A percentile compares a stretch with the other conserved stretches of the same genome.
phyloP scores from a whole-genome alignment of 2,113 vertebrate genomes.

The Hippolais icterina region DNA sequence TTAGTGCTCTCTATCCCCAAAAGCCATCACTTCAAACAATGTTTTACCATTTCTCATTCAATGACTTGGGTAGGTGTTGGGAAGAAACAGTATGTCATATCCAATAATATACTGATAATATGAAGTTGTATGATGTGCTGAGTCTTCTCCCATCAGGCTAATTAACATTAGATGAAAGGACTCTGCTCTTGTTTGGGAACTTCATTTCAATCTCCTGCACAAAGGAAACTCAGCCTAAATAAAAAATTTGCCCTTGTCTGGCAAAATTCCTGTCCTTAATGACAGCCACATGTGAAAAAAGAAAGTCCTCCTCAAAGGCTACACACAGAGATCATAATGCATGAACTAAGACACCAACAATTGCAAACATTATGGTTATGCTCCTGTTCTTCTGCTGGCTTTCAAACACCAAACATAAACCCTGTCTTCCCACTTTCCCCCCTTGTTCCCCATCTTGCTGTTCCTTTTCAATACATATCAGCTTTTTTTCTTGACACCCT shows the following conservation, averaged over 20 bases:
- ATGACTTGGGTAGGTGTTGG: neutral
- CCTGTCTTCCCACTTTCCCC: neutral
- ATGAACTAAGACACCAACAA: neutral
- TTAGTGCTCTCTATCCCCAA: neutral
- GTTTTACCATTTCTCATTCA: neutral
- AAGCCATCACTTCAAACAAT: neutral
- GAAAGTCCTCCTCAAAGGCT: neutral
- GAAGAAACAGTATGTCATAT: neutral
- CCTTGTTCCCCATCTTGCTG: neutral
- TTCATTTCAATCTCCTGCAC: neutral
- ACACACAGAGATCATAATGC: neutral
- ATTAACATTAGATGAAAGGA: neutral
- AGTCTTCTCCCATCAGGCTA: neutral
- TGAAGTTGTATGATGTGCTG: neutral
- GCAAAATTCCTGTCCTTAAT: neutral
- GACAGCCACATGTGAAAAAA: neutral
- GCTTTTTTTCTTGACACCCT: neutral
- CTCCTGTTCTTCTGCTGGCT: neutral
- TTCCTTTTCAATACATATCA: neutral
- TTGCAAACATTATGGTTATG: fast-evolving
- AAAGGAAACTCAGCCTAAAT: neutral
- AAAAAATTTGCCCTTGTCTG: neutral
- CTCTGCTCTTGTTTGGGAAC: neutral
- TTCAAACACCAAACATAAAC: neutral
- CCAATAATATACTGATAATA: neutral